Percentiles rank a stretch among this genome's conserved stretches.
phyloP scores from a whole-genome alignment of 1,140 invertebrate genomes.

The Sinella curviseta region DNA sequence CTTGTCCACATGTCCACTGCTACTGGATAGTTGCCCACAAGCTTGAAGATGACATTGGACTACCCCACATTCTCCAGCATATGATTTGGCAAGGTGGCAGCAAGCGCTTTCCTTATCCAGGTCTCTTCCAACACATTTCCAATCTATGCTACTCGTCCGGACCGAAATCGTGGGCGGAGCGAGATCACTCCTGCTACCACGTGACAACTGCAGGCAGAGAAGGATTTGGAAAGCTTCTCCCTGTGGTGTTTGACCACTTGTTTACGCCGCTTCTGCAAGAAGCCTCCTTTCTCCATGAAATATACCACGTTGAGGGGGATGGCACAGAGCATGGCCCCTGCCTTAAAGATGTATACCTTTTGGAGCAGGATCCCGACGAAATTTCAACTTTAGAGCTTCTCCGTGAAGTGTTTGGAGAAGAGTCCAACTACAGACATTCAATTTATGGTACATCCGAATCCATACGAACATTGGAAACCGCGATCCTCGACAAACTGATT shows the following conservation, averaged over 20 bases:
- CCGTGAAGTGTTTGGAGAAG: not conserved
- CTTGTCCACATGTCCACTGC: not conserved
- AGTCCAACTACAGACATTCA: not conserved
- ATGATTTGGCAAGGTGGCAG: not conserved
- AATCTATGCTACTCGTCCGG: conserved; percentile 85
- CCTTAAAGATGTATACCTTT: not conserved
- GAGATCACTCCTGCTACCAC: conserved; percentile 86
- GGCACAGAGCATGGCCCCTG: not conserved
- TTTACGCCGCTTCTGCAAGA: conserved; percentile 72
- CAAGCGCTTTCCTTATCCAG: not conserved
- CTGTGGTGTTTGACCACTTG: conserved; percentile 88
- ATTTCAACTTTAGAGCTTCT: not conserved
- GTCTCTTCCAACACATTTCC: conserved; percentile 72
- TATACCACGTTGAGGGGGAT: not conserved
- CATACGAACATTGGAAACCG: not conserved
- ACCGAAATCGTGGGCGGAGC: conserved; percentile 82
- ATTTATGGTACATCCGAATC: not conserved
- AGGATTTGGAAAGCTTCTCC: conserved; percentile 83
- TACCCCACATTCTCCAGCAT: not conserved
- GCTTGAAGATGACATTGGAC: not conserved
- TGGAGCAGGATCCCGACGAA: not conserved
- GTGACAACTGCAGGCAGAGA: conserved; percentile 81
- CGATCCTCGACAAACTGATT: not conserved
- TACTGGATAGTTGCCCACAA: not conserved
- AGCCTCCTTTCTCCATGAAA: not conserved